phyloP scores from a whole-genome alignment of 2,113 vertebrate genomes.

The Lepus europaeus region DNA sequence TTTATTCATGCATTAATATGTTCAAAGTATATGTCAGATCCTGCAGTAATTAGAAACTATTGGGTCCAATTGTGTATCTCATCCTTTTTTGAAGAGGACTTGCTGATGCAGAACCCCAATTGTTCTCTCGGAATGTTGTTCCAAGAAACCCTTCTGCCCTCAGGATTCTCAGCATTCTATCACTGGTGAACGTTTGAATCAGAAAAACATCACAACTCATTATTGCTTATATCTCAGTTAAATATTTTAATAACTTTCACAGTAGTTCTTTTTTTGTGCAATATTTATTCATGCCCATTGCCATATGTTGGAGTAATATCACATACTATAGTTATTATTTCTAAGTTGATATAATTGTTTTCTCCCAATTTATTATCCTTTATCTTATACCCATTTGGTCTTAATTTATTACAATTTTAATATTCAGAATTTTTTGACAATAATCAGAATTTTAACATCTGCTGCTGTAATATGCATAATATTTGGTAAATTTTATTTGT shows the following conservation, averaged over 20 bases:
- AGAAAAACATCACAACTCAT: not conserved
- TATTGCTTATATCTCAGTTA: not conserved
- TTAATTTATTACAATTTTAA: slow-evolving; percentile 6
- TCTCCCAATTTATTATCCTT: not conserved
- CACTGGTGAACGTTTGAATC: not conserved
- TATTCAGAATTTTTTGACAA: not conserved
- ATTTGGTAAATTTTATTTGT: not conserved
- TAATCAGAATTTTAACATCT: not conserved
- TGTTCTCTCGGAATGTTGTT: not conserved
- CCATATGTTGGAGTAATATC: not conserved
- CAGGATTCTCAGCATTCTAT: not conserved
- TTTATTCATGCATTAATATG: not conserved
- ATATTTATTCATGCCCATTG: not conserved
- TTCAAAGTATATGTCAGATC: not conserved
- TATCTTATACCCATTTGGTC: not conserved
- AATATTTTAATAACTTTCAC: not conserved
- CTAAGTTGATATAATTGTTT: not conserved
- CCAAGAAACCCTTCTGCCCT: not conserved
- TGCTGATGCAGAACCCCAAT: not conserved
- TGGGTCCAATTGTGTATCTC: not conserved
- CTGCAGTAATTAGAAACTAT: not conserved
- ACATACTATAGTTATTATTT: not conserved
- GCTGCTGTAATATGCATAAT: not conserved
- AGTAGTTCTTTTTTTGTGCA: not conserved
- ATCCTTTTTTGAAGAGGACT: not conserved